These are phyloP conservation scores for Troides helena DNA, from an alignment of 2,888 invertebrate species.

Conservation along the genomic window DNA sequence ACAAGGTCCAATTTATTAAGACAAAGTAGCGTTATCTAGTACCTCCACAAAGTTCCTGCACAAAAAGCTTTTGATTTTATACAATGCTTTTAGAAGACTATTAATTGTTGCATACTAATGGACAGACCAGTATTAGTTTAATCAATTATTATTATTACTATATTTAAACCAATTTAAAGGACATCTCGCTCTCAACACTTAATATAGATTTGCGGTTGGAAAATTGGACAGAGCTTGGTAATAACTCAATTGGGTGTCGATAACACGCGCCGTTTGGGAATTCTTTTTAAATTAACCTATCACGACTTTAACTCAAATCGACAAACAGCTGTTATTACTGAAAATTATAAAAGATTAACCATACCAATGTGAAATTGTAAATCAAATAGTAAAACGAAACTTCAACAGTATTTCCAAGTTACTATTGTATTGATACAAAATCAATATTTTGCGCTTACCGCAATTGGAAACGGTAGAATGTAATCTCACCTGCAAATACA, in stretches of 20 bases:
- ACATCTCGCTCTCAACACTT: neutral
- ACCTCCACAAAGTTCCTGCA: no score
- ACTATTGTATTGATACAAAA: neutral
- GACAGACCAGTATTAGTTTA: neutral
- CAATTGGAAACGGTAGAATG: neutral
- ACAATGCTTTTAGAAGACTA: neutral
- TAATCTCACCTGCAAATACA: neutral
- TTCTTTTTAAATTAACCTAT: slow-evolving; percentile 1
- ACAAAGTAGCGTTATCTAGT: neutral
- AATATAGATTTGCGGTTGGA: neutral
- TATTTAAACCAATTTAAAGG: no score
- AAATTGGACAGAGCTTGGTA: slow-evolving; percentile 4
- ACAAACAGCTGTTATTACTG: no score
- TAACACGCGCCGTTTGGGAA: neutral
- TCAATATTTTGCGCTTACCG: neutral
- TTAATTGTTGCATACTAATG: neutral
- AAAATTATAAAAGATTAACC: no score
- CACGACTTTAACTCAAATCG: neutral
- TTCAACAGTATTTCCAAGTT: neutral
- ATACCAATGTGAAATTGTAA: no score
- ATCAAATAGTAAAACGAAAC: no score
- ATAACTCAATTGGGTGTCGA: slow-evolving; percentile 11
- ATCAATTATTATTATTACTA: no score
- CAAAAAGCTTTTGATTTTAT: neutral
- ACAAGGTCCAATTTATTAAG: neutral